Evolutionary conservation across 1,140 invertebrate species (phyloP), one percentile per base, ranked within the genome.

Genomic region (Pinna nobilis): DNA sequence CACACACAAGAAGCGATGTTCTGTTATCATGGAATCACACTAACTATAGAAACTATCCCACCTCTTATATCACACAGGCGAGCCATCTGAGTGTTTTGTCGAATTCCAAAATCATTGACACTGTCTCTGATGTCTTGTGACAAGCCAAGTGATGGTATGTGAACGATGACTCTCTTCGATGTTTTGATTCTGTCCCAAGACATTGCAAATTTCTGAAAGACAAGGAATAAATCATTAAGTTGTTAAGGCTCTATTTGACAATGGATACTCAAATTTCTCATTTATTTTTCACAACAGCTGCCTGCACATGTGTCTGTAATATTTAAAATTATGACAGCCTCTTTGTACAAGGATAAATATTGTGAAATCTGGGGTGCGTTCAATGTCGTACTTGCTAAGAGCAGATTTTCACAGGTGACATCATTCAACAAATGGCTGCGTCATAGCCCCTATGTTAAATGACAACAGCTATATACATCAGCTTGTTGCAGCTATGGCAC

Each of bases 41-140:
- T 47, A 1, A 15, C 15, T 49, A 1, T 32, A 25, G 7, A 32
- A 11, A 0, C 23, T 57, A 51, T 74, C n/a, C n/a, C 68, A 88
- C 87, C 88, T 82, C 77, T 77, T 25, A 89, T 84, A 67, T 89
- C 88, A 84, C 88, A 89, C 7, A 89, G 72, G 47, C 88, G 64
- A 9, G 81, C 80, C 86, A 89, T 89, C 78, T 90, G 89, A 35
- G 82, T 82, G 75, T 90, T 90, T 70, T 90, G 87, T 25, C 77
- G 44, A 18, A 87, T 84, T 25, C 81, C 78, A 74, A 90, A 83
- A 39, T 87, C 83, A 55, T 79, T 77, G 33, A 90, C 85, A 74
- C 77, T 83, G 32, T 84, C 80, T 57, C 89, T 71, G 18, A 88
- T 82, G 15, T 80, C 74, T 65, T 88, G 83, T 7, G 74, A 76